Conservation (phyloP, 2,797 vertebrate species). For the Myoxocephalus aenaeus region DNA sequence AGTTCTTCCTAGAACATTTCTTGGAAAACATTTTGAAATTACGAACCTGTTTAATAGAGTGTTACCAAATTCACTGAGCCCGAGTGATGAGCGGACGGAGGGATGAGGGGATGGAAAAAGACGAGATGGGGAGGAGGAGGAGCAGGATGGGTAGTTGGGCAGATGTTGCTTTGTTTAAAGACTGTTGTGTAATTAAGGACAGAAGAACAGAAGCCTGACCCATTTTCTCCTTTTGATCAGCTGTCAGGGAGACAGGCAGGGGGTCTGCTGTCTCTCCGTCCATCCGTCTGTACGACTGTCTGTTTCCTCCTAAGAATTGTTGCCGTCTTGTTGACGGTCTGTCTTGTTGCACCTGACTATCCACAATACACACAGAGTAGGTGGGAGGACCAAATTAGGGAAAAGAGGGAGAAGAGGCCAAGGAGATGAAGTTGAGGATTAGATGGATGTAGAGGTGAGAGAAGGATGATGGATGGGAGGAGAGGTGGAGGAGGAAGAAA, state of each 20-base stretch:
- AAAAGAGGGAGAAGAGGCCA: not conserved
- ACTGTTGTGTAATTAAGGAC: conserved; percentile 91
- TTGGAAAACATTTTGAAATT: not conserved
- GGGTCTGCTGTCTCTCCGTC: conserved; percentile 59
- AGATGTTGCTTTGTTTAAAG: conserved; percentile 96
- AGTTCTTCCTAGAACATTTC: not conserved
- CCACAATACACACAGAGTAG: not conserved
- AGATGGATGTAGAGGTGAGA: not conserved
- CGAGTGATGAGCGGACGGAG: not conserved
- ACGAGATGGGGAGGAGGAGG: conserved; percentile 43
- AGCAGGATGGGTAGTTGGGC: conserved; percentile 79
- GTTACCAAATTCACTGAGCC: not conserved
- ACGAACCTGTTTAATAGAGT: not conserved
- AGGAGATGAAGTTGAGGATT: not conserved
- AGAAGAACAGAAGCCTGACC: conserved; percentile 90
- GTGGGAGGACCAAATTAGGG: not conserved
- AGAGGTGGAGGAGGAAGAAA: not conserved
- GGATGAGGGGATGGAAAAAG: conserved; percentile 14
- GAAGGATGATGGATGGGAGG: conserved; percentile 6
- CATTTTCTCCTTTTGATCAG: conserved; percentile 92
- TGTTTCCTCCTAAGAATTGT: conserved; percentile 39
- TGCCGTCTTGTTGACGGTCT: not conserved
- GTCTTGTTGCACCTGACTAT: not conserved
- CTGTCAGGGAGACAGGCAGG: conserved; percentile 88
- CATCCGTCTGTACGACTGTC: conserved; percentile 44